phyloP scores from a whole-genome alignment of 2,113 vertebrate species.

The Lophochroa leadbeateri region DNA sequence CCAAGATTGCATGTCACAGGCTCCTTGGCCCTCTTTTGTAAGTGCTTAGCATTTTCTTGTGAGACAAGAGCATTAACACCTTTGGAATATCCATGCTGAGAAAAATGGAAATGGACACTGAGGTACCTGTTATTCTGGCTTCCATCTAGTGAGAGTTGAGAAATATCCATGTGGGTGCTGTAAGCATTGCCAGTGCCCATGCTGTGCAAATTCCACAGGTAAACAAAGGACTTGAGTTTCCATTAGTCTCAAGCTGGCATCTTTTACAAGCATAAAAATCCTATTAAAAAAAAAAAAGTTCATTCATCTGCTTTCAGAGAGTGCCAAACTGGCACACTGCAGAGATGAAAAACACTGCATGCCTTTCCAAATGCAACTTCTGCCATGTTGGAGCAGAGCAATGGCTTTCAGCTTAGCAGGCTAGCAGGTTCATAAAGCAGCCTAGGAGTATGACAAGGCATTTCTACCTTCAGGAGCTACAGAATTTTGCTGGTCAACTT shows the following conservation, averaged over 20 bases:
- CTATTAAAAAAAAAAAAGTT: background rate
- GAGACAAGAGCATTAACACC: background rate
- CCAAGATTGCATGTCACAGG: accelerated
- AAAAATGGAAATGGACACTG: background rate
- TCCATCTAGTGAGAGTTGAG: background rate
- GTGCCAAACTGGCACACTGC: background rate
- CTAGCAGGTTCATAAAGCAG: background rate
- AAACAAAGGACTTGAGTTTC: background rate
- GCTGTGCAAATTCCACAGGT: background rate
- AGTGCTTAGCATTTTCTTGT: background rate
- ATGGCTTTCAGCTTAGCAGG: background rate
- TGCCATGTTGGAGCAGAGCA: background rate
- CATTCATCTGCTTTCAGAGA: constrained; percentile 16
- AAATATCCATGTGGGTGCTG: background rate
- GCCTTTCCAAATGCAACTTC: background rate
- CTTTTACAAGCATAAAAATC: background rate
- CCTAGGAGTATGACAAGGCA: background rate
- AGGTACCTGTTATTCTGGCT: background rate
- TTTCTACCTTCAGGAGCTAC: constrained; percentile 4
- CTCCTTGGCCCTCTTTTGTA: background rate
- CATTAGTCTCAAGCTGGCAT: background rate
- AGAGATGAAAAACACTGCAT: background rate
- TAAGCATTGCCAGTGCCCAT: background rate
- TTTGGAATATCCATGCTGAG: background rate
- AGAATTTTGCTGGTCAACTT: constrained; percentile 26